phyloP scores from a whole-genome alignment of 2,888 invertebrate species.

The Anodontia alba region DNA sequence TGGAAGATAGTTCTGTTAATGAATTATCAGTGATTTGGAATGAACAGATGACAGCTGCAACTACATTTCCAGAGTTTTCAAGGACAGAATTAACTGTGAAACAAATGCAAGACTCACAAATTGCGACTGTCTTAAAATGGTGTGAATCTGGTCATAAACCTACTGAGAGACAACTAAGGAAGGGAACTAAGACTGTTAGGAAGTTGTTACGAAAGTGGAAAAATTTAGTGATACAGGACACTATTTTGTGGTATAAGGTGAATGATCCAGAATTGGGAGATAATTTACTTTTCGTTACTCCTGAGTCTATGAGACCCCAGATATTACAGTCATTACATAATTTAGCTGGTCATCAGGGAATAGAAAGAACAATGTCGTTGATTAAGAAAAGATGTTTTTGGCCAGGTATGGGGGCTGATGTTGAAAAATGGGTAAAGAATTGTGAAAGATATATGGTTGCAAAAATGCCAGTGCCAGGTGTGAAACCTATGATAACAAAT shows the following conservation, averaged over 20 bases:
- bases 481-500: constrained; percentile 35
- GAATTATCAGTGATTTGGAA: background rate
- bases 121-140: background rate
- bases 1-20: background rate
- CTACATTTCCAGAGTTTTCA: constrained; percentile 1
- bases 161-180: constrained; percentile 4
- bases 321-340: constrained; percentile 52
- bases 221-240: background rate
- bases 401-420: constrained; percentile 41
- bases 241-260: constrained; percentile 15
- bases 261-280: constrained; percentile 2
- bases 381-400: constrained; percentile 50
- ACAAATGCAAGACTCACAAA: constrained; percentile 19
- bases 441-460: constrained; percentile 51
- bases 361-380: constrained; percentile 48
- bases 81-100: constrained; percentile 10
- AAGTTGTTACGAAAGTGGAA: constrained; percentile 12
- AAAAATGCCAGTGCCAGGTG: constrained; percentile 34
- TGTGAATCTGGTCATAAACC: constrained; percentile 5
- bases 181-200: background rate
- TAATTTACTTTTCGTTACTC: constrained; percentile 6
- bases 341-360: constrained; percentile 51
- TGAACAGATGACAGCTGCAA: background rate
- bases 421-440: constrained; percentile 34
- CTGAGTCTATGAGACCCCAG: constrained; percentile 3